Base-by-base conservation (phyloP, 2,888 invertebrate genomes). In the Cheilosia variabilis region DNA sequence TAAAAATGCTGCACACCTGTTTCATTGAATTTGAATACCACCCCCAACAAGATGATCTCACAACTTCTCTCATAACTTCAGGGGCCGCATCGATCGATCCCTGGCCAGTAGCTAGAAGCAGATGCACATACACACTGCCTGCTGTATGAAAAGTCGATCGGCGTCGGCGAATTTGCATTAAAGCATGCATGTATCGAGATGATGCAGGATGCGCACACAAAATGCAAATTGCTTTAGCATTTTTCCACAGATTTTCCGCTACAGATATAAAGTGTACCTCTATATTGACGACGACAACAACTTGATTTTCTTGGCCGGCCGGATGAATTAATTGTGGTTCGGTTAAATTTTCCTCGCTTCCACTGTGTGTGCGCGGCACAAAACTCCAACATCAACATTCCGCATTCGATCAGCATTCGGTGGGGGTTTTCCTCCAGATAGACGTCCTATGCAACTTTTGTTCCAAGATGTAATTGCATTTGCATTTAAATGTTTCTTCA, bases 271-370 rank as follows among this genome's bases (percentile, higher is more conserved):
- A 57, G 31, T 53, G 37, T 5, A 37, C 9, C 52, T n/a, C 13
- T 50, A 60, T 77, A 66, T 80, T 62, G 84, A 81, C 76, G 81
- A 82, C 78, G 31, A 72, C 77, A 81, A 81, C 86, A 87, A 87
- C 87, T 87, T 87, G 87, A 87, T 87, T 87, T 82, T 82, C 77
- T 73, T 82, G 69, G 65, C 73, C 68, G 17, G 68, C 77, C 87
- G 78, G 87, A 87, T 87, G 87, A 87, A 82, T 87, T 87, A 87
- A 87, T 87, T 87, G 87, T 82, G 76, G 47, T 77, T 80, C 58
- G 19, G 69, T 86, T 76, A 19, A 81, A 86, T 86, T 86, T 86
- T 80, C 65, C 50, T 75, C 71, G 72, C 65, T 72, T 63, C 47
- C 43, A 41, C 37, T 62, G 43, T 73, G 45, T 31, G 50, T 24